phyloP scores from a whole-genome alignment of 2,797 vertebrate genomes.

The Neoniphon sammara region DNA sequence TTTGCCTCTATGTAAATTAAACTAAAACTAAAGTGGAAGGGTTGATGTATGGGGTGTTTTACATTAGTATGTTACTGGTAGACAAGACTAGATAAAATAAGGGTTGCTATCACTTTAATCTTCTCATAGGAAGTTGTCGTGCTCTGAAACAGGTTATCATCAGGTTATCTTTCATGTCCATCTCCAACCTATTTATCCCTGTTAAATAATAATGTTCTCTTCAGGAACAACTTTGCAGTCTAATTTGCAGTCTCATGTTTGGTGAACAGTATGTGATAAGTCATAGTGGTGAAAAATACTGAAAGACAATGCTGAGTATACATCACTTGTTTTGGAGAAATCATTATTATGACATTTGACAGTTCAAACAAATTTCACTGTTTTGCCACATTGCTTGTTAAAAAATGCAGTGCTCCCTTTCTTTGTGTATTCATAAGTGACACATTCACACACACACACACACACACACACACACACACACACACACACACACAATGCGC shows the following conservation, averaged over 20 bases:
- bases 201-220: not conserved
- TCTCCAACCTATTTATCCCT: not conserved
- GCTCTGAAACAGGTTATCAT: not conserved
- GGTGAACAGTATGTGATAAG: not conserved
- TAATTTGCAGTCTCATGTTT: constrained; percentile 1
- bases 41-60: constrained; percentile 2
- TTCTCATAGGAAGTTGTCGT: not conserved
- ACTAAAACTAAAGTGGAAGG: constrained; percentile 14
- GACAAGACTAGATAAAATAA: not conserved
- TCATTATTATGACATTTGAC: constrained; percentile 26
- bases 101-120: not conserved
- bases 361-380: constrained; percentile 6
- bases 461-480: not conserved
- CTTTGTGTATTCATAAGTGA: not conserved
- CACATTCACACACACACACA: not conserved
- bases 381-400: no score
- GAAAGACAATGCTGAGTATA: not conserved
- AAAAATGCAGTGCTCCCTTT: not conserved
- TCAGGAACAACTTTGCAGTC: constrained; percentile 14
- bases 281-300: not conserved
- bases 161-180: not conserved
- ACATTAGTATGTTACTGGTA: not conserved
- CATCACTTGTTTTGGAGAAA: constrained; percentile 20
- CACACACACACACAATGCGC: not conserved
- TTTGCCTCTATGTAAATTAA: constrained; percentile 17